Conservation (phyloP, 1,140 invertebrate species). For the Drosophila cardini region DNA sequence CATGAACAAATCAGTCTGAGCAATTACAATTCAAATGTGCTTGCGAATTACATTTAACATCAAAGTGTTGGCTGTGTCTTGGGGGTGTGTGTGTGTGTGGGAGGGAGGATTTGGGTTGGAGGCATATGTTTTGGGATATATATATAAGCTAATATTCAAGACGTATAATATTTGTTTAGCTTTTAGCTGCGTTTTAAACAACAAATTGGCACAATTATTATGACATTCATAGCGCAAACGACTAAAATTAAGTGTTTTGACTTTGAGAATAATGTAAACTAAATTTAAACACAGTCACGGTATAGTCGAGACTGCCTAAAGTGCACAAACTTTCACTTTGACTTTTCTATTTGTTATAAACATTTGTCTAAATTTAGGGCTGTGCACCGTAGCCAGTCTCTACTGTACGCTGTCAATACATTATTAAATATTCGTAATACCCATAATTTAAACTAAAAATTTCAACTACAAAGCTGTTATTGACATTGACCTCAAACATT, state of each 20-base stretch:
- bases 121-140: background rate
- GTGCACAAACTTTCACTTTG: too few relatives aligned
- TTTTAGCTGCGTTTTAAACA: conserved; percentile 66
- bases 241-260: background rate
- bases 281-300: too few relatives aligned
- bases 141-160: conserved; percentile 9
- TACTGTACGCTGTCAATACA: too few relatives aligned
- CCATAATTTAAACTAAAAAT: too few relatives aligned
- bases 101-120: background rate
- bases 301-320: too few relatives aligned
- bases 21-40: conserved; percentile 75
- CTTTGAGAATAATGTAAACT: background rate
- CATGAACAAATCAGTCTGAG: conserved; percentile 76
- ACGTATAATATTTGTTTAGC: conserved; percentile 28
- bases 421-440: too few relatives aligned
- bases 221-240: conserved; percentile 27
- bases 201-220: conserved; percentile 68
- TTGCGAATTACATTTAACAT: conserved; percentile 41
- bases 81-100: background rate
- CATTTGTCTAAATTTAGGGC: too few relatives aligned
- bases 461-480: background rate
- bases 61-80: background rate
- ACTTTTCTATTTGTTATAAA: too few relatives aligned
- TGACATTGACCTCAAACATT: too few relatives aligned
- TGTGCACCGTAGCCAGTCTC: too few relatives aligned